Evolutionary conservation across 2,888 invertebrate species (phyloP).

Genomic region (Empis stercorea): DNA sequence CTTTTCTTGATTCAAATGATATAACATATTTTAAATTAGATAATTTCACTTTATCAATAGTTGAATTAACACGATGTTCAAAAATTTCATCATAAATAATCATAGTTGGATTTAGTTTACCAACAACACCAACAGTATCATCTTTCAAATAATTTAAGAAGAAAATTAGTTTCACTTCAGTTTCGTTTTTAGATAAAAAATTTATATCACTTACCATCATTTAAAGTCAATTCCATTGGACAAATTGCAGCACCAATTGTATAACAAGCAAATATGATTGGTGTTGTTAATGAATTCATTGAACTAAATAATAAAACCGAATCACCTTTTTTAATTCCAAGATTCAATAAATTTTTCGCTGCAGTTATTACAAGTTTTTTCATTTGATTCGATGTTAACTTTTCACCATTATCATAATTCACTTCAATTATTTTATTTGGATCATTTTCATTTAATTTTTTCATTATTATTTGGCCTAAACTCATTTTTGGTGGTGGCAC

Average conservation of each 20-base stretch:
- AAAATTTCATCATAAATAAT: not conserved
- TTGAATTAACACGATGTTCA: not conserved
- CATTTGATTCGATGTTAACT: not conserved
- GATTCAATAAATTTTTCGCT: not conserved
- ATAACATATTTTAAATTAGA: slow-evolving; percentile 2
- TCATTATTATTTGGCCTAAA: not conserved
- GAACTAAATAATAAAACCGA: not conserved
- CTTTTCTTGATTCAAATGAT: not conserved
- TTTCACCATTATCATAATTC: not conserved
- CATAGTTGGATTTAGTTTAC: not conserved
- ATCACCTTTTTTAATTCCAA: slow-evolving; percentile 1
- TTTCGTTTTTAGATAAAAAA: no score
- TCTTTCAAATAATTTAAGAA: not conserved
- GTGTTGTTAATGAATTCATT: slow-evolving; percentile 2
- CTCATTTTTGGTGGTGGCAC: not conserved
- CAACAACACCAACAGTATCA: not conserved
- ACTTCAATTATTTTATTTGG: slow-evolving; percentile 1
- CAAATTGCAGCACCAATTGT: slow-evolving; percentile 1
- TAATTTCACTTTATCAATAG: not conserved
- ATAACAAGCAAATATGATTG: slow-evolving; percentile 1
- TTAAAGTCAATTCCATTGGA: slow-evolving; percentile 3
- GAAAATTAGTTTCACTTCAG: no score
- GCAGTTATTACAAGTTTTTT: not conserved
- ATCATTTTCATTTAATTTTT: not conserved
- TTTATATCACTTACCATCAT: slow-evolving; percentile 2